A percentile compares a stretch with the other conserved stretches of the same genome.
These are phyloP conservation scores for Aptenodytes forsteri DNA, from an alignment of 2,113 vertebrate species.

Conservation along the genomic window DNA sequence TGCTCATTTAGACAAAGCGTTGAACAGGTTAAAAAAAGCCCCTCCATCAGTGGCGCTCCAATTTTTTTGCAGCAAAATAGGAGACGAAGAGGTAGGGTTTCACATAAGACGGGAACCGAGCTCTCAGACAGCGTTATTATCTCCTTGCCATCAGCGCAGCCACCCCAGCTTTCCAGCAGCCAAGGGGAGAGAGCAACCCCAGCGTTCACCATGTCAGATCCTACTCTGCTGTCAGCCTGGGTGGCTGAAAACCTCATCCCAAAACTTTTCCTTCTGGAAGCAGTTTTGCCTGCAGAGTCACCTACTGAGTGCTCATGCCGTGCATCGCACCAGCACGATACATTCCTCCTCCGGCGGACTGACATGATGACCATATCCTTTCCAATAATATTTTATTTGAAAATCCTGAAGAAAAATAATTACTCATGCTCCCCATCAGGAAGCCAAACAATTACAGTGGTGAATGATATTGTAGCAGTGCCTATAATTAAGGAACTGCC, in stretches of 20 bases:
- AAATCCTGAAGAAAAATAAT: slow-evolving; percentile 47
- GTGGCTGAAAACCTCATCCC: neutral
- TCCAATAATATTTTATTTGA: slow-evolving; percentile 16
- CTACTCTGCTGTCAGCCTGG: neutral
- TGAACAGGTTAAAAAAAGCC: neutral
- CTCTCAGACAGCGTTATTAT: neutral
- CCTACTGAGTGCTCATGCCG: neutral
- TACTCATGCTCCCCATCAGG: slow-evolving; percentile 30
- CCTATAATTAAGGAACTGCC: slow-evolving; percentile 65
- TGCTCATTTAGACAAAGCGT: neutral
- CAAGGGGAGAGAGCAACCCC: neutral
- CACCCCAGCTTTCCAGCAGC: neutral
- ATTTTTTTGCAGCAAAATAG: neutral
- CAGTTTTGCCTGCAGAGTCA: neutral
- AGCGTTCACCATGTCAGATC: neutral
- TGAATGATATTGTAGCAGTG: neutral
- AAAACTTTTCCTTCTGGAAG: neutral
- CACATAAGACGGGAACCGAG: neutral
- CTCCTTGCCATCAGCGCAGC: neutral
- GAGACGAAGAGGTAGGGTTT: neutral
- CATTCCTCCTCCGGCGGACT: neutral
- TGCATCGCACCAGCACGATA: neutral
- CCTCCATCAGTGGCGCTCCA: neutral
- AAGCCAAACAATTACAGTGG: slow-evolving; percentile 48
- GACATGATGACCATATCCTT: neutral